phyloP scores from a whole-genome alignment of 2,888 invertebrate species.

The Pherbina coryleti region DNA sequence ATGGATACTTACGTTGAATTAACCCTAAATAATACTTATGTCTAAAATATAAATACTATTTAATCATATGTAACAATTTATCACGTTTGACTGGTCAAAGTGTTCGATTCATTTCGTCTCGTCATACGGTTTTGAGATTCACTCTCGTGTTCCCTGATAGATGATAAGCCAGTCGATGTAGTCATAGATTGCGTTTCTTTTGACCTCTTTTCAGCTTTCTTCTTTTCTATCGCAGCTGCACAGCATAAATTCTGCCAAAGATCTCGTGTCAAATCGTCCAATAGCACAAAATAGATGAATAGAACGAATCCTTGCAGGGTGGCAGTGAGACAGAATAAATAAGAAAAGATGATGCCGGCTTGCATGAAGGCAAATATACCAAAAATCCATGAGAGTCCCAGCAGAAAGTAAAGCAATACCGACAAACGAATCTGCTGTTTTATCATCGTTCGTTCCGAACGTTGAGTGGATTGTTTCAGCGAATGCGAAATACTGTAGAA shows the following conservation, averaged over 20 bases:
- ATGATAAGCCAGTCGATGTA: conserved; percentile 34
- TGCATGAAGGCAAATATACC: conserved; percentile 73
- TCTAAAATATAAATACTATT: too few relatives aligned
- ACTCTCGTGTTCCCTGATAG: background rate
- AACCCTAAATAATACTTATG: too few relatives aligned
- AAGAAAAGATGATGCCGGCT: conserved; percentile 72
- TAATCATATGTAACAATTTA: too few relatives aligned
- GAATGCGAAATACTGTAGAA: conserved; percentile 68
- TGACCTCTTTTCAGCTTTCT: conserved; percentile 33
- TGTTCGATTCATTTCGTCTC: too few relatives aligned
- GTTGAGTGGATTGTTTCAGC: conserved; percentile 64
- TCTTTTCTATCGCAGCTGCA: background rate
- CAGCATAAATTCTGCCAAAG: conserved; percentile 66
- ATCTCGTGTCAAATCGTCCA: conserved; percentile 72
- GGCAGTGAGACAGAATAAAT: conserved; percentile 75
- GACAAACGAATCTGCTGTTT: conserved; percentile 73
- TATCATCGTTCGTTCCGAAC: conserved; percentile 54
- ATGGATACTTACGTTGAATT: too few relatives aligned
- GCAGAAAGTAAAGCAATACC: conserved; percentile 73
- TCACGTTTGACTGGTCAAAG: too few relatives aligned
- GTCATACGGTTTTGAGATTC: too few relatives aligned
- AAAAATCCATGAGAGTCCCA: conserved; percentile 76
- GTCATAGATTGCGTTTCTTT: conserved; percentile 51
- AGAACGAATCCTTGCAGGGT: conserved; percentile 75
- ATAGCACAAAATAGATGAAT: conserved; percentile 74